A percentile compares a stretch with the other conserved stretches of the same genome.
phyloP scores from a whole-genome alignment of 2,797 vertebrate genomes.

The Siniperca obscura region DNA sequence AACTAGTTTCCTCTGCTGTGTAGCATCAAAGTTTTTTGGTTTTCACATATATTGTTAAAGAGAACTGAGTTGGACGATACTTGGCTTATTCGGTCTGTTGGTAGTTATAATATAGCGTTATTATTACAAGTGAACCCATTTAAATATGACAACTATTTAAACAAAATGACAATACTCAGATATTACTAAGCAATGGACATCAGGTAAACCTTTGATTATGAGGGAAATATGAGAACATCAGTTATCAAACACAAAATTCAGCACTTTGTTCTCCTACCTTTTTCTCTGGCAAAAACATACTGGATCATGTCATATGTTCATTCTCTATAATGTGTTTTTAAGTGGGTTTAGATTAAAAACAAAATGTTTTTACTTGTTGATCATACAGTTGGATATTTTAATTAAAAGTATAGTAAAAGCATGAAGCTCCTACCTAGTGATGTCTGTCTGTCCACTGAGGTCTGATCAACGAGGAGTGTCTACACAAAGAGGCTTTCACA shows the following conservation, averaged over 20 bases:
- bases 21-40: background rate
- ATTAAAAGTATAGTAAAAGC: background rate
- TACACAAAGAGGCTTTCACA: constrained; percentile 12
- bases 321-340: background rate
- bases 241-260: background rate
- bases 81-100: background rate
- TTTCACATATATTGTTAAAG: background rate
- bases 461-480: constrained; percentile 66
- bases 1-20: background rate
- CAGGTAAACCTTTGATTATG: background rate
- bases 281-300: background rate
- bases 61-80: background rate
- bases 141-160: background rate
- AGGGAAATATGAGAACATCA: background rate
- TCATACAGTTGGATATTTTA: background rate
- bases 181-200: background rate
- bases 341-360: background rate
- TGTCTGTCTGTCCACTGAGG: constrained; percentile 29
- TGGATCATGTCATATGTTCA: background rate
- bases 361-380: background rate
- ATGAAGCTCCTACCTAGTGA: constrained; percentile 64
- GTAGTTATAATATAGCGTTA: background rate
- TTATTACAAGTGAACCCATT: background rate
- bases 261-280: background rate
- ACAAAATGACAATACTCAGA: background rate